phyloP scores from a whole-genome alignment of 2,888 invertebrate species.

The Hesperia comma region DNA sequence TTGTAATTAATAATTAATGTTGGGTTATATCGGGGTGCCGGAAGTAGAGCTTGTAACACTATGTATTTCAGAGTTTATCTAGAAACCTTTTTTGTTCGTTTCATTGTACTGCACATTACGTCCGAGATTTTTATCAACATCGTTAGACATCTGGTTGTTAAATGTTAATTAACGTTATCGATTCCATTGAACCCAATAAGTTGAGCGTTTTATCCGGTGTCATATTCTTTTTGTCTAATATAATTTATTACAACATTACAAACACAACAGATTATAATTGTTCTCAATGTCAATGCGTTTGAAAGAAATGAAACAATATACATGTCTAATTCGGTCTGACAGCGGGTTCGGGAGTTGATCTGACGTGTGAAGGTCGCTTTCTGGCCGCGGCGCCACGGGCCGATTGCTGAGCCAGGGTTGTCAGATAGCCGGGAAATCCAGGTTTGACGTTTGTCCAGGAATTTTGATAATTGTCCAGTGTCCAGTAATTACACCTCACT shows the following conservation, averaged over 20 bases:
- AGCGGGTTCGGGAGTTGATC: constrained; percentile 1
- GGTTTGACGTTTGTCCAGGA: no score
- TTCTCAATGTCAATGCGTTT: constrained; percentile 1
- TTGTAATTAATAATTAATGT: no score
- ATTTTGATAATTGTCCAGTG: no score
- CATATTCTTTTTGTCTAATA: background rate
- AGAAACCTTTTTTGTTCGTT: no score
- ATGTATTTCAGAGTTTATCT: no score
- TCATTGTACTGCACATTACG: background rate
- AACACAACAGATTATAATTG: background rate
- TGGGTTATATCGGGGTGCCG: no score
- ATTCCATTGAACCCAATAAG: background rate
- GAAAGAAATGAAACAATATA: background rate
- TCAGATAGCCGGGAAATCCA: no score
- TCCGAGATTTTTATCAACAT: background rate
- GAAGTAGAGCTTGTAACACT: no score
- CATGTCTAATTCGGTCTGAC: constrained; percentile 7
- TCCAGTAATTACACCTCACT: no score
- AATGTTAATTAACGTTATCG: constrained; percentile 1
- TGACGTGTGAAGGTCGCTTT: constrained; percentile 37
- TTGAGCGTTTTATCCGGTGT: background rate
- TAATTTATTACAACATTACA: no score
- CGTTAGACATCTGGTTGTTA: background rate
- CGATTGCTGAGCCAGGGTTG: no score
- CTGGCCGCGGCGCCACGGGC: background rate